phyloP scores from a whole-genome alignment of 2,888 invertebrate species.

The Cerceris ruficornis region DNA sequence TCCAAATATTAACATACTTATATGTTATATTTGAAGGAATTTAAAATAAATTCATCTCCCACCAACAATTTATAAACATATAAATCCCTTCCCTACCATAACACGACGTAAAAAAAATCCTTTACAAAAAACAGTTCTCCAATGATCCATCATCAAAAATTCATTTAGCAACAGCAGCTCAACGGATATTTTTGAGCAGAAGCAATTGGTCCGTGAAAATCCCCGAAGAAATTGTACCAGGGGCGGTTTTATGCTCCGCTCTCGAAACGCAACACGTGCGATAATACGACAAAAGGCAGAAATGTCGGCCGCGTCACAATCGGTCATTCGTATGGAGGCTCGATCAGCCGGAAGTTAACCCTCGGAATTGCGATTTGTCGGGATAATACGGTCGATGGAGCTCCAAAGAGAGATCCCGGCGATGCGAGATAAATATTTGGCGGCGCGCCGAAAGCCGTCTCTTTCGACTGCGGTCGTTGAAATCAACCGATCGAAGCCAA shows the following conservation, averaged over 20 bases:
- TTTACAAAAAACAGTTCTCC: too few relatives aligned
- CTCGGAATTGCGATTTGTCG: slow-evolving; percentile 58
- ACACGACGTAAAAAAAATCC: too few relatives aligned
- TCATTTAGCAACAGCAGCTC: too few relatives aligned
- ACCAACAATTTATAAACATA: too few relatives aligned
- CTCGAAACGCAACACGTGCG: slow-evolving; percentile 18
- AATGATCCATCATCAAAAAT: too few relatives aligned
- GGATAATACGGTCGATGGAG: slow-evolving; percentile 61
- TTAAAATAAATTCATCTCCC: too few relatives aligned
- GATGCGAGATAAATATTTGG: slow-evolving; percentile 62
- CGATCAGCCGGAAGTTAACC: slow-evolving; percentile 48
- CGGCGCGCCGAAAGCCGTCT: slow-evolving; percentile 52
- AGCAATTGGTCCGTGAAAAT: too few relatives aligned
- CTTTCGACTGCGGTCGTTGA: slow-evolving; percentile 31
- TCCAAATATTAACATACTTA: too few relatives aligned
- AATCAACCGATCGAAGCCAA: slow-evolving; percentile 55
- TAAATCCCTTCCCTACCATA: too few relatives aligned
- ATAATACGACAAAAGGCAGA: slow-evolving; percentile 4
- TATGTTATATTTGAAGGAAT: too few relatives aligned
- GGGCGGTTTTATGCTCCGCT: background rate
- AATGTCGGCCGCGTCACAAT: background rate
- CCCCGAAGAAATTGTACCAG: too few relatives aligned
- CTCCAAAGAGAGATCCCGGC: slow-evolving; percentile 37
- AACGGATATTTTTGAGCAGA: too few relatives aligned
- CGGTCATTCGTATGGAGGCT: background rate